phyloP scores from a whole-genome alignment of 2,113 vertebrate species.

The Pelobates fuscus region DNA sequence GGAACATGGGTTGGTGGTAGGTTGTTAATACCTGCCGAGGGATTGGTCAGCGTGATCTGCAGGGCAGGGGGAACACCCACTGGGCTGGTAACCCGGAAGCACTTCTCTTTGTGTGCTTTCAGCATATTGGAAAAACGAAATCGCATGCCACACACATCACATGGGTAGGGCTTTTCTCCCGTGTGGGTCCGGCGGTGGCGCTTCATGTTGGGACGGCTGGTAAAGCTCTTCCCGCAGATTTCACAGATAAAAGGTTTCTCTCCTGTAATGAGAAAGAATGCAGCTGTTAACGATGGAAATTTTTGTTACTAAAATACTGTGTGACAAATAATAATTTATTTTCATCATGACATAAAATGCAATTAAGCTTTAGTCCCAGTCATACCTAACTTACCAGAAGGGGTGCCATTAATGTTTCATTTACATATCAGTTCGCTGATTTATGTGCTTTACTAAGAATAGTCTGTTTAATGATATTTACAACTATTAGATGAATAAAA shows the following conservation, averaged over 20 bases:
- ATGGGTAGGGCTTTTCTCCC: slow-evolving; percentile 95
- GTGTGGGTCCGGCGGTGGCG: slow-evolving; percentile 94
- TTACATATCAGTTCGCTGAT: too few relatives aligned
- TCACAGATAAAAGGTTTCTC: slow-evolving; percentile 98
- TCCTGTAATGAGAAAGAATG: slow-evolving; percentile 66
- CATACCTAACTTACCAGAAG: too few relatives aligned
- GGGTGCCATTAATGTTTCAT: too few relatives aligned
- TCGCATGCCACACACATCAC: slow-evolving; percentile 93
- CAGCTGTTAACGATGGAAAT: not conserved
- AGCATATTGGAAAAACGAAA: slow-evolving; percentile 99
- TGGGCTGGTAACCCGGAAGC: slow-evolving; percentile 93
- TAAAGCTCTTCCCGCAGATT: slow-evolving; percentile 98
- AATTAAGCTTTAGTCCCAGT: too few relatives aligned
- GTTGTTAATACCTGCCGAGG: slow-evolving; percentile 53
- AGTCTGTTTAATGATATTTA: too few relatives aligned
- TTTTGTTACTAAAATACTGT: too few relatives aligned
- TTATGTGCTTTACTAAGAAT: too few relatives aligned
- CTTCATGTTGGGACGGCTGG: slow-evolving; percentile 98
- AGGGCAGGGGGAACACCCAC: slow-evolving; percentile 76
- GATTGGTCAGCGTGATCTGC: slow-evolving; percentile 71
- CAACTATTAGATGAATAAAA: too few relatives aligned
- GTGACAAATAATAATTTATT: too few relatives aligned
- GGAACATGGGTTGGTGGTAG: slow-evolving; percentile 72
- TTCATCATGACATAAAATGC: too few relatives aligned
- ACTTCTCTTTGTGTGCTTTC: slow-evolving; percentile 97